These are phyloP conservation scores for Melieria omissa DNA, from an alignment of 2,888 invertebrate species.

Conservation along the genomic window DNA sequence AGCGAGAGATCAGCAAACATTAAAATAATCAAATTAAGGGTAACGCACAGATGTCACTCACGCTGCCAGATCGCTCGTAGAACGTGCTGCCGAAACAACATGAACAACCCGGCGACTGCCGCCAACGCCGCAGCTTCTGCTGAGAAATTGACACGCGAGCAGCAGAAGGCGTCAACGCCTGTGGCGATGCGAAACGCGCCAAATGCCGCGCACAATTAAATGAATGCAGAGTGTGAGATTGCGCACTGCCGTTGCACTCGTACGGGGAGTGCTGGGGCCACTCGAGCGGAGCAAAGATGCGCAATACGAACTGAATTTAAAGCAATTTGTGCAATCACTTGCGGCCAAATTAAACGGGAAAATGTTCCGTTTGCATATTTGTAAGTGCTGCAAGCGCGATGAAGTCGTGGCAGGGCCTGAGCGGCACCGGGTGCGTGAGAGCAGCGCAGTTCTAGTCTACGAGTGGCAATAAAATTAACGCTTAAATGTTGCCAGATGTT, in stretches of 20 bases:
- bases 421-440: neutral
- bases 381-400: neutral
- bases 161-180: conserved; percentile 13
- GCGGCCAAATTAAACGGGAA: conserved; percentile 27
- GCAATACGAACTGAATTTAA: neutral
- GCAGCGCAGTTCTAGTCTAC: conserved; percentile 7
- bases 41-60: conserved; percentile 1
- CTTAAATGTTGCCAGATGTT: conserved; percentile 31
- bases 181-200: neutral
- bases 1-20: conserved; percentile 13
- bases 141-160: neutral
- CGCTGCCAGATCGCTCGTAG: no score
- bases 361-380: conserved; percentile 12
- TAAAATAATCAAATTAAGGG: conserved; percentile 30
- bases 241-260: neutral
- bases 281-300: neutral
- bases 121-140: neutral
- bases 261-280: neutral
- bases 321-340: conserved; percentile 30
- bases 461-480: conserved; percentile 27
- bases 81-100: neutral
- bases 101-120: conserved; percentile 3
- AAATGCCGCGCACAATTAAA: conserved; percentile 31
- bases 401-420: neutral
- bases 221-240: conserved; percentile 12